Percentiles rank a stretch among this genome's conserved stretches.
Evolutionary conservation across 2,797 vertebrate species (phyloP).

Genomic region (Betta splendens): DNA sequence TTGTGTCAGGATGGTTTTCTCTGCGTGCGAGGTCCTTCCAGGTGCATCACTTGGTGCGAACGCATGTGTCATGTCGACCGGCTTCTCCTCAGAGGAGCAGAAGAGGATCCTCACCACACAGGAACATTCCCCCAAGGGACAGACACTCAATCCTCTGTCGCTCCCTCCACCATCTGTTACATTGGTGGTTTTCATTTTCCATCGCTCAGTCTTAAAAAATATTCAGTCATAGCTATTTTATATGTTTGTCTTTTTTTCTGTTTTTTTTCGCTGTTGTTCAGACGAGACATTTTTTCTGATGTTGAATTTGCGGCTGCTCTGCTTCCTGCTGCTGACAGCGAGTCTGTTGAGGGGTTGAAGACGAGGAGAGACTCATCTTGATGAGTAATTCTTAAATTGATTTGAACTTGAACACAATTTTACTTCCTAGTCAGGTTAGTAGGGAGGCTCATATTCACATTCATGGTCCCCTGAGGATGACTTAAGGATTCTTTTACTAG

Average conservation of each 20-base stretch:
- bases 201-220: slow-evolving; percentile 50
- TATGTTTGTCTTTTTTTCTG: slow-evolving; percentile 45
- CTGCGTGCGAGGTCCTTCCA: slow-evolving; percentile 28
- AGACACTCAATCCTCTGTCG: slow-evolving; percentile 36
- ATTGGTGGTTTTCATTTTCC: slow-evolving; percentile 45
- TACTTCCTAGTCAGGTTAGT: background rate
- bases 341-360: slow-evolving; percentile 30
- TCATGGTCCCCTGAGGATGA: background rate
- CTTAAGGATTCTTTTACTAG: too few relatives aligned
- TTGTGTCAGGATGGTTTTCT: slow-evolving; percentile 23
- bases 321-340: slow-evolving; percentile 65
- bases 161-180: slow-evolving; percentile 30
- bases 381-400: too few relatives aligned
- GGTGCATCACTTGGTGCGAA: slow-evolving; percentile 28
- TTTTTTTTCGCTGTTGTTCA: slow-evolving; percentile 61
- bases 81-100: slow-evolving; percentile 33
- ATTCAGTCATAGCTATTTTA: slow-evolving; percentile 62
- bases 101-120: slow-evolving; percentile 53
- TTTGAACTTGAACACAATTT: too few relatives aligned
- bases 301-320: slow-evolving; percentile 80
- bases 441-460: background rate
- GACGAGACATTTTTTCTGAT: slow-evolving; percentile 83
- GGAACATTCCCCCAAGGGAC: slow-evolving; percentile 67
- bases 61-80: slow-evolving; percentile 48
- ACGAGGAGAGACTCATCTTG: slow-evolving; percentile 13